These are phyloP conservation scores for Allolobophora icterica DNA, from an alignment of 2,888 invertebrate genomes.

Conservation along the genomic window DNA sequence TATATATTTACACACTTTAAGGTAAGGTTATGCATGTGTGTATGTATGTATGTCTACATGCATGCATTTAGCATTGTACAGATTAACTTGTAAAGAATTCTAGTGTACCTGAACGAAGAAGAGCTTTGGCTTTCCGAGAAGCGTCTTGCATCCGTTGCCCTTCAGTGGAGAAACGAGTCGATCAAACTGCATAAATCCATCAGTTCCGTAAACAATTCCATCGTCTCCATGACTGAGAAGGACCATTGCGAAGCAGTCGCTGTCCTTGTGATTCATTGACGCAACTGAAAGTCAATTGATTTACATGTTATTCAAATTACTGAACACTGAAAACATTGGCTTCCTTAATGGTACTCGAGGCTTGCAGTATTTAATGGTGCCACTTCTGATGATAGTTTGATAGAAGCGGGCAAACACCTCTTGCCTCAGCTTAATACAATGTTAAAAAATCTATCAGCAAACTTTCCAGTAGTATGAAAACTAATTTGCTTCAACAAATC, in stretches of 20 bases:
- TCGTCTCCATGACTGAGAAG: conserved; percentile 89
- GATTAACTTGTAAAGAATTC: neutral
- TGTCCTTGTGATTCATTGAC: conserved; percentile 78
- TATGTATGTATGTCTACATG: neutral
- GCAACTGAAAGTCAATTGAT: conserved; percentile 69
- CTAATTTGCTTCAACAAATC: no score
- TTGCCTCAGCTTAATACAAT: no score
- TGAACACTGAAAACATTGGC: neutral
- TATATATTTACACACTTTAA: no score
- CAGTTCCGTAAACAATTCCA: conserved; percentile 84
- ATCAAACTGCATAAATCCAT: conserved; percentile 83
- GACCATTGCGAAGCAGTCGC: conserved; percentile 83
- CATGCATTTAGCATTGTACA: neutral
- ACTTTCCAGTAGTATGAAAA: no score
- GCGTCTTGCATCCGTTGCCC: conserved; percentile 76
- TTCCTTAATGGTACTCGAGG: no score
- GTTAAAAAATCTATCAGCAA: no score
- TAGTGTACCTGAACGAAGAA: conserved; percentile 74
- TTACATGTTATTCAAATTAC: neutral
- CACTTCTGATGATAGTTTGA: no score
- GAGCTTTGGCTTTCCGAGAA: conserved; percentile 85
- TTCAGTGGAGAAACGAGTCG: conserved; percentile 73
- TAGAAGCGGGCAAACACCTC: no score
- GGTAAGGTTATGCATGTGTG: no score
- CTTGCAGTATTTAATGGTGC: no score